Conservation (phyloP, 2,797 vertebrate genomes). For the Bovichtus variegatus region DNA sequence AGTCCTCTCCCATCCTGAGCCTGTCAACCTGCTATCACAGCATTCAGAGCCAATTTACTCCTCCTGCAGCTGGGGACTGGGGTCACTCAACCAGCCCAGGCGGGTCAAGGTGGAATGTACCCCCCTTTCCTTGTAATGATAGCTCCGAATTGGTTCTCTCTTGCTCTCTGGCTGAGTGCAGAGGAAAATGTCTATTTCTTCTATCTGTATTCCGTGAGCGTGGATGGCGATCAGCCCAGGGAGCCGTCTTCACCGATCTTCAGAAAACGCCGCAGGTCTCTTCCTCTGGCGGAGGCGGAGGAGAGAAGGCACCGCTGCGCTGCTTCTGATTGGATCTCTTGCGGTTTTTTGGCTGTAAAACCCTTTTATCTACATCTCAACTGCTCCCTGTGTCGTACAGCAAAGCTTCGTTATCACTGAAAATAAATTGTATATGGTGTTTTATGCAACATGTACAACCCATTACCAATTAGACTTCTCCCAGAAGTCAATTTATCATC, state of each 20-base stretch:
- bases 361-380: conserved; percentile 31
- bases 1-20: background rate
- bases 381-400: conserved; percentile 21
- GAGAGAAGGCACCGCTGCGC: background rate
- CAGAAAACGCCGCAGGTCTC: conserved; percentile 11
- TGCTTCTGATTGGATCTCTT: conserved; percentile 26
- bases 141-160: conserved; percentile 18
- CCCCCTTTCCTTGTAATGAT: conserved; percentile 17
- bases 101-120: conserved; percentile 42
- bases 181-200: conserved; percentile 39
- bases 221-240: conserved; percentile 25
- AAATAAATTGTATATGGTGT: conserved; percentile 28
- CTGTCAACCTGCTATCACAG: conserved; percentile 27
- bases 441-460: conserved; percentile 33
- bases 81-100: conserved; percentile 11
- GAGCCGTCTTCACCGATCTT: background rate
- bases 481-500: conserved; percentile 28
- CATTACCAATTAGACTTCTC: conserved; percentile 20
- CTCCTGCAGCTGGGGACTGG: background rate
- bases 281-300: background rate
- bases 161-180: conserved; percentile 33
- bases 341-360: conserved; percentile 25
- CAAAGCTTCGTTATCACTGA: conserved; percentile 37
- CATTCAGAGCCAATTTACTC: conserved; percentile 25
- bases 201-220: conserved; percentile 31